Base-by-base conservation (phyloP, 2,888 invertebrate species). In the Yponomeuta sedellus region DNA sequence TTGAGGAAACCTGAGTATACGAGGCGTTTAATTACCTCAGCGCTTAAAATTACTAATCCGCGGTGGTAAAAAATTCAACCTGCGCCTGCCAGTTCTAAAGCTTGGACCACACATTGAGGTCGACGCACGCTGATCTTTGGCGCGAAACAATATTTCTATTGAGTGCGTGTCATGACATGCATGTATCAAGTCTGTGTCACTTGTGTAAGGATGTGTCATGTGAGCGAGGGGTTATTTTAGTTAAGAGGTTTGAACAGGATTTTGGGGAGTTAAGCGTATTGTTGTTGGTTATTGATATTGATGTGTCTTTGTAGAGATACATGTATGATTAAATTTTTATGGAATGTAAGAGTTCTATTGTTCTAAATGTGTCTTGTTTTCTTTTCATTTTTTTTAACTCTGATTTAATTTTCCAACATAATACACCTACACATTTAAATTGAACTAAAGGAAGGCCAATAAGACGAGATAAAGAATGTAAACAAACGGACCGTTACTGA, bases 51-150 rank as follows among this genome's bases (percentile, higher is more conserved):
- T n/a, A n/a, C n/a, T n/a, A n/a, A n/a, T n/a, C n/a, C n/a, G n/a
- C n/a, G n/a, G n/a, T n/a, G n/a, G 8, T 34, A 5, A 2, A 34
- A 34, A 34, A 34, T 34, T 34, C 3, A 34, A 34, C 6, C 34
- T 34, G 34, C 34, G 6, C 34, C 6, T 5, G 5, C 34, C 34
- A 34, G 59, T 58, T 58, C n/a, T n/a, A 20, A 12, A 22, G 25
- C 20, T 20, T 59, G 20, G 58, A 59, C 20, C 25, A 59, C 65
- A 66, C 56, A 62, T 52, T 73, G 79, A 82, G 90, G 88, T 90
- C 88, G 85, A 77, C 88, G 88, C 82, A 78, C 89, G 79, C 84
- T 79, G 83, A 88, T 88, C 90, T 88, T 88, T 78, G 78, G 85
- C 75, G 81, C 82, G 81, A 81, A 84, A 82, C 85, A 85, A 83